Base-by-base conservation (phyloP, 2,888 invertebrate genomes). In the Ennomos fuscantarius region DNA sequence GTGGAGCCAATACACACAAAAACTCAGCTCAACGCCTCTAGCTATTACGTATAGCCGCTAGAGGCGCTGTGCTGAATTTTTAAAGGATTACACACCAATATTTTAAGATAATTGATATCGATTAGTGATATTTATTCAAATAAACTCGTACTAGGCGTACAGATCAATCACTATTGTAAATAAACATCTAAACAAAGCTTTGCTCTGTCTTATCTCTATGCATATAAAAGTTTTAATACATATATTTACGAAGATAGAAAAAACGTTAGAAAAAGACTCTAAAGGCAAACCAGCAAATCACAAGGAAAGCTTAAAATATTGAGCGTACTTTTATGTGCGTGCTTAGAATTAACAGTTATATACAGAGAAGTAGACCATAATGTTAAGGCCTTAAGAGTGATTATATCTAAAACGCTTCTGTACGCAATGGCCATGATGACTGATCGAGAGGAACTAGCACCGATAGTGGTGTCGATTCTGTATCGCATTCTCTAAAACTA, bases 261-360 rank as follows among this genome's bases (percentile, higher is more conserved):
- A 71, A 77, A 78, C 76, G 70, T 78, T 85, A 83, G 78, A 82
- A 86, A 82, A 84, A 82, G 79, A 79, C 65, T 75, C 80, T 84
- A 83, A 76, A 89, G 89, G 88, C 87, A 80, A 87, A 88, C 70
- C 67, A 82, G 90, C 89, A 89, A 91, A 87, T 89, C 88, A 91
- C 89, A 77, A 85, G 80, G 75, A 68, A 89, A 90, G 89, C 76
- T 82, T 77, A 53, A 49, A 51, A 76, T 78, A 65, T 84, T 82
- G 82, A 84, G 84, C 84, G 82, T 82, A 74, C 71, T 40, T 72
- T 67, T 75, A 78, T 85, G 88, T 89, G 88, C 87, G 80, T 78
- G 73, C 84, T 84, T 87, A 86, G n/a, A 63, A 50, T 50, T 55
- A 65, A 63, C 54, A 59, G 67, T 69, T 77, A 75, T 74, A 54